Evolutionary conservation across 2,113 vertebrate species (phyloP), one percentile per base, ranked within the genome.

Genomic region (Catagonus wagneri): DNA sequence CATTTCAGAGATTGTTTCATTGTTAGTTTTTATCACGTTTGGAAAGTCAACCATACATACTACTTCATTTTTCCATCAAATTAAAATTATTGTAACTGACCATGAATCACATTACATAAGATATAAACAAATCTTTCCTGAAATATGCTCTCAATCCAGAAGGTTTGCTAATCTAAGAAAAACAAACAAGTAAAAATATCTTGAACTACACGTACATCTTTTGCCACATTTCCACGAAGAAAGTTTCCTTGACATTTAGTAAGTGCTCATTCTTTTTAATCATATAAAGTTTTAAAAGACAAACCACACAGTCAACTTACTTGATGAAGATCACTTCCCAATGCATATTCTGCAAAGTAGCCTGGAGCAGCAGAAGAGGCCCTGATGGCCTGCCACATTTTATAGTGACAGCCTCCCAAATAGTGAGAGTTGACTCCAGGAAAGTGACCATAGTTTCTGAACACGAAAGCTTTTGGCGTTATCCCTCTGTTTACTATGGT

Each of bases 351-450:
- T 94, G 99, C 99, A 96, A 99, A 99, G 97, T 99, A 99, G 17
- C 99, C 99, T 0, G 99, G 99, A 34, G 99, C 99, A 68, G 99
- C 99, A 34, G 99, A 99, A 1, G 99, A 99, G 88, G 99, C 99
- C 71, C 99, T 97, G 79, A 99, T 99, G 56, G 99, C 99, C 97
- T 99, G 99, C 99, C 99, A 99, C 78, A 99, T 98, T 97, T 99
- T 99, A 97, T 99, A 99, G 23, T 99, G 99, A 98, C 99, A 99
- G 94, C 99, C 98, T 96, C 99, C 99, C 84, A 99, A 98, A 95
- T 99, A 99, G 97, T 99, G 99, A 65, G 99, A 99, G 89, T 99
- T 99, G 86, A 99, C 94, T 50, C 99, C 99, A 34, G 99, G 99
- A 66, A 99, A 98, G 94, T 99, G 99, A 95, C 99, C 99, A 98